These are phyloP conservation scores for Tetheella fluctuosa DNA, from an alignment of 2,888 invertebrate genomes.

Conservation along the genomic window DNA sequence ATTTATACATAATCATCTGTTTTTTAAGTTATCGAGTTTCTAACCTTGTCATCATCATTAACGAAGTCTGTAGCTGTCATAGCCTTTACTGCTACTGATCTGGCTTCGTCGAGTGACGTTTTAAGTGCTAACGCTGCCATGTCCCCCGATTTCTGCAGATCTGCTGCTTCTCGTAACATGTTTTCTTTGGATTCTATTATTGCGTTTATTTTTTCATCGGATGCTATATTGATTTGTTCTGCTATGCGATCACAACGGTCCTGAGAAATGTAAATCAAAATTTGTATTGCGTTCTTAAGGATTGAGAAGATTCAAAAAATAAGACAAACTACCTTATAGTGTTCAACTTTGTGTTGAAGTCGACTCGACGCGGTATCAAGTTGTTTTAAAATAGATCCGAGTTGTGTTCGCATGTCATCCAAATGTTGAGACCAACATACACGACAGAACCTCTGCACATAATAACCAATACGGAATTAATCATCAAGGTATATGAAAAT, in stretches of 20 bases:
- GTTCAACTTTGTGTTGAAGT: slow-evolving; percentile 82
- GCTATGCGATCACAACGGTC: slow-evolving; percentile 81
- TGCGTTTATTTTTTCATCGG: slow-evolving; percentile 79
- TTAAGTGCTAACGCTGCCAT: slow-evolving; percentile 75
- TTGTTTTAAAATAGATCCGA: slow-evolving; percentile 82
- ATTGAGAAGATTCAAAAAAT: slow-evolving; percentile 1
- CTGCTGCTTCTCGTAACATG: slow-evolving; percentile 68
- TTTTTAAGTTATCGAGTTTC: slow-evolving; percentile 10
- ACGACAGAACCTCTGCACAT: slow-evolving; percentile 82
- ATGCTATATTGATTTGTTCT: slow-evolving; percentile 78
- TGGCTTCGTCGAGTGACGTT: slow-evolving; percentile 72
- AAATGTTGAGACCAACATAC: slow-evolving; percentile 86
- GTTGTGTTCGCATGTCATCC: slow-evolving; percentile 83
- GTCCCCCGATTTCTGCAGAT: slow-evolving; percentile 72
- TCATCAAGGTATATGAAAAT: not conserved
- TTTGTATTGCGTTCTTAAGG: not conserved
- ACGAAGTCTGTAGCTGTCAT: slow-evolving; percentile 58
- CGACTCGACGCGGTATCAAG: slow-evolving; percentile 78
- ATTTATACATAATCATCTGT: no score
- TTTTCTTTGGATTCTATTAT: slow-evolving; percentile 72
- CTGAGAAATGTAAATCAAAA: slow-evolving; percentile 39
- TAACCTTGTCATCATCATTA: slow-evolving; percentile 75
- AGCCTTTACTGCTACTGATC: slow-evolving; percentile 64
- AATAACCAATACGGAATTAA: slow-evolving; percentile 26
- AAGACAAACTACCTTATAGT: slow-evolving; percentile 73